Conservation (phyloP, 2,113 vertebrate species). For the Spilogale gracilis region DNA sequence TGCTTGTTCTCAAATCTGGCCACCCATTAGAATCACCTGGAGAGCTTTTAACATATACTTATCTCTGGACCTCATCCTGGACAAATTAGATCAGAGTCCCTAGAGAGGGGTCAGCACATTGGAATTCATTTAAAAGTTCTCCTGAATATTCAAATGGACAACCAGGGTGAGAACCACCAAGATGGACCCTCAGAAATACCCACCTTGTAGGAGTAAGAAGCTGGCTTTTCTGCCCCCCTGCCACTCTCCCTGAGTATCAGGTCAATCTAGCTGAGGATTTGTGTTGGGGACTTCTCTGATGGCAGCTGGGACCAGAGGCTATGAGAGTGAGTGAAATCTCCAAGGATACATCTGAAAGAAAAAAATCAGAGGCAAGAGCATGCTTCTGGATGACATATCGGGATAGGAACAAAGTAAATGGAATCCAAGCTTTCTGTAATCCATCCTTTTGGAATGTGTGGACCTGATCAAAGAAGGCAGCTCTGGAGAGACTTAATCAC, state of each 20-base stretch:
- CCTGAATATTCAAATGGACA: not conserved
- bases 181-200: not conserved
- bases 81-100: not conserved
- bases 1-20: not conserved
- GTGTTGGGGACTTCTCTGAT: not conserved
- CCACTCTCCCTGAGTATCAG: not conserved
- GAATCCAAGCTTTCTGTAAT: not conserved
- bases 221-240: not conserved
- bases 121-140: not conserved
- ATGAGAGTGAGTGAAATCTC: not conserved
- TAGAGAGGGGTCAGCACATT: not conserved
- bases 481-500: not conserved
- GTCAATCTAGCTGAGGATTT: not conserved
- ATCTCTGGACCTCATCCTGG: not conserved
- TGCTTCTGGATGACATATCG: not conserved
- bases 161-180: not conserved
- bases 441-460: not conserved
- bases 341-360: not conserved
- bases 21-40: not conserved
- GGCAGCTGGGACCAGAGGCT: not conserved
- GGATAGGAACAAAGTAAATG: not conserved
- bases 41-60: not conserved
- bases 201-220: not conserved
- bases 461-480: not conserved
- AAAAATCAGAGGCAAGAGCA: not conserved